Base-by-base conservation (phyloP, 1,140 invertebrate species). In the Leptopilina clavipes region DNA sequence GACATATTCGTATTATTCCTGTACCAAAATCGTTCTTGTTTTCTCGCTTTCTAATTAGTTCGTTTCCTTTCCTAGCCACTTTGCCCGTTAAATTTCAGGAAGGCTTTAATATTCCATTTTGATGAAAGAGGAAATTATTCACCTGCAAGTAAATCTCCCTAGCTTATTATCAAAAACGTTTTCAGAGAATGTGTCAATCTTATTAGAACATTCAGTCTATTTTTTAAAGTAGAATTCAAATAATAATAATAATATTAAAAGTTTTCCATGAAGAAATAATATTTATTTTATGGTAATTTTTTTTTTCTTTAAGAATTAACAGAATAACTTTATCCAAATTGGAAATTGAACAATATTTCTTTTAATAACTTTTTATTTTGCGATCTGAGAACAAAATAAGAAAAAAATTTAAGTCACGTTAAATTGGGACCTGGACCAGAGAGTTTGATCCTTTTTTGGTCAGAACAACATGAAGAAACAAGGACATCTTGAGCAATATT, bases 401-500 rank as follows among this genome's bases (percentile, higher is more conserved):
- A 31, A 22, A 65, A 31, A 5, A n/a, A 65, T 14, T 65, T 22
- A n/a, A 37, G 59, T 65, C 59, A 37, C 59, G 59, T 65, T 65
- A 19, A 65, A 65, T 65, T 65, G 59, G 59, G 22, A 31, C 59
- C 25, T 65, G 59, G 59, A 37, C 59, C 59, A 22, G 11, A 22
- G 11, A 37, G 8, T 65, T 65, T 65, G 59, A 12, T 65, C 59
- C 59, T 65, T 65, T 65, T 65, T 65, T 65, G 59, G 59, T 37
- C 59, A 65, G 59, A 37, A 37, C 59, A 65, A n/a, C 31, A 17
- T 14, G 22, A 65, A n/a, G 59, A 65, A 22, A 31, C 25, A 65
- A 65, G 59, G 59, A 65, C 56, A 65, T 65, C 22, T 65, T 65
- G 59, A n/a, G 12, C 59, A 65, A 65, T 54, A 18, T 54, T 65